Evolutionary conservation across 2,113 vertebrate species (phyloP).

Genomic region (Hepsetus odoe): DNA sequence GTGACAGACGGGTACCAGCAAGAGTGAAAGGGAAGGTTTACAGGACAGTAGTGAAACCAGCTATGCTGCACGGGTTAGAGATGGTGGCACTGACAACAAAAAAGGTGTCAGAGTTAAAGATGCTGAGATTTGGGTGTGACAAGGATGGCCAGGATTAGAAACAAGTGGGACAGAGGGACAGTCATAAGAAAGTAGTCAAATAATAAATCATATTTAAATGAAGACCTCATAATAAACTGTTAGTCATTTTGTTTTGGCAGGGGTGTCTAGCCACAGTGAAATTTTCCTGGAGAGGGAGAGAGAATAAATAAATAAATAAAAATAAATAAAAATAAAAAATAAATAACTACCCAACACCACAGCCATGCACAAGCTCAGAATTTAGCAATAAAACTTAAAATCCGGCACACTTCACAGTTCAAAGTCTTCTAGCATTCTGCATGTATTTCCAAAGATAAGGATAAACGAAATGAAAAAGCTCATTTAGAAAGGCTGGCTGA

Average conservation of each 20-base stretch:
- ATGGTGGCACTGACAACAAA: no score
- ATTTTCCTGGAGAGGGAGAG: not conserved
- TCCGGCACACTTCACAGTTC: not conserved
- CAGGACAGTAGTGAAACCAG: no score
- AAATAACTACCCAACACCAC: not conserved
- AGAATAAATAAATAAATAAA: no score
- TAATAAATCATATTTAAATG: not conserved
- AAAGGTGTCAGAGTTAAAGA: no score
- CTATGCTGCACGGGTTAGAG: no score
- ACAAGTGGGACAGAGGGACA: no score
- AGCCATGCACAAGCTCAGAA: not conserved
- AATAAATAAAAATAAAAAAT: no score
- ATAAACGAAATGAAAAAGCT: not conserved
- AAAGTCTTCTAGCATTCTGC: not conserved
- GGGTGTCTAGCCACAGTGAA: not conserved
- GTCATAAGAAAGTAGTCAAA: no score
- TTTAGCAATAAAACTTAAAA: slow-evolving; percentile 2
- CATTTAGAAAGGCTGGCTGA: slow-evolving; percentile 10
- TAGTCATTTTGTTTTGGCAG: not conserved
- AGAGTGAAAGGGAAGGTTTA: no score
- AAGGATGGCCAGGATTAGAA: no score
- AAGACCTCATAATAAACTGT: not conserved
- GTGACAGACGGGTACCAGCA: no score
- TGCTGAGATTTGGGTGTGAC: no score
- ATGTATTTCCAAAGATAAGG: not conserved